Conservation (phyloP, 2,797 vertebrate genomes). For the Manis javanica region DNA sequence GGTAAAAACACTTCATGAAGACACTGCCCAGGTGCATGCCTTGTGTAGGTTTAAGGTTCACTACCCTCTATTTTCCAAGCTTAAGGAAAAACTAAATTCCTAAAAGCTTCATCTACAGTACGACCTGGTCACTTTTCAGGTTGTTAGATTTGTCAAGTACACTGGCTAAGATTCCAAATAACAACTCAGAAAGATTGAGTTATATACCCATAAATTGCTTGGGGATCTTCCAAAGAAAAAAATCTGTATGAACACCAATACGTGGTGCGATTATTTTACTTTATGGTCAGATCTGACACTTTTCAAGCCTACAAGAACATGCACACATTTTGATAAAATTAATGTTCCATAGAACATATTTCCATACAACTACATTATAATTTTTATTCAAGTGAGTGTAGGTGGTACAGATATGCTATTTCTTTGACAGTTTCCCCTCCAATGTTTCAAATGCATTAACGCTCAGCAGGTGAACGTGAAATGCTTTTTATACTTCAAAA, state of each 20-base stretch:
- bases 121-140: background rate
- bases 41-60: background rate
- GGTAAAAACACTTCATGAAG: background rate
- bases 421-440: background rate
- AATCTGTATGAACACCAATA: background rate
- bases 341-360: background rate
- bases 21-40: background rate
- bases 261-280: background rate
- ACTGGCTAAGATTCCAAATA: background rate
- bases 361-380: background rate
- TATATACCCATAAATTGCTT: background rate
- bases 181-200: background rate
- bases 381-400: background rate
- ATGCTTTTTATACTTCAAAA: slow-evolving; percentile 44
- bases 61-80: background rate
- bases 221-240: background rate
- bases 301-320: background rate
- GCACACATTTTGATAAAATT: background rate
- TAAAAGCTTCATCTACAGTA: background rate
- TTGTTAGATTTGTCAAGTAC: background rate
- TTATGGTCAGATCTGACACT: background rate
- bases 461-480: slow-evolving; percentile 13
- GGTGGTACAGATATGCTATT: background rate
- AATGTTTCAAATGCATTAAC: slow-evolving; percentile 56
- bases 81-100: background rate